Evolutionary conservation across 2,797 vertebrate genomes (phyloP).

Genomic region (Anguilla marmorata): DNA sequence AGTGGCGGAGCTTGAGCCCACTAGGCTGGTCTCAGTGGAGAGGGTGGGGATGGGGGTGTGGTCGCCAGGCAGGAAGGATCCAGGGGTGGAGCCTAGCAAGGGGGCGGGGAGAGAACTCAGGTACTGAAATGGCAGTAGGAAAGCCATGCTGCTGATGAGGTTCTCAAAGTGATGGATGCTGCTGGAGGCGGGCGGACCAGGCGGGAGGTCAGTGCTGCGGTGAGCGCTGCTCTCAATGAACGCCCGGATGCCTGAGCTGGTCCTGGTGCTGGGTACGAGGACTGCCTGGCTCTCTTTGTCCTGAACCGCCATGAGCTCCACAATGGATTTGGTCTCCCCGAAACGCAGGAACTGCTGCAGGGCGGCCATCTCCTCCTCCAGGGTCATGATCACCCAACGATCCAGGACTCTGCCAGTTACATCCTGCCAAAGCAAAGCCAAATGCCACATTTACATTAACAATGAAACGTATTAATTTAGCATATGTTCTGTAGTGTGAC

Average conservation of each 20-base stretch:
- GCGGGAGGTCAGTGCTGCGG: conserved; percentile 45
- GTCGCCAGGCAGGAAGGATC: conserved; percentile 70
- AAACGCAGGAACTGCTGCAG: conserved; percentile 83
- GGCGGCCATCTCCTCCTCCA: conserved; percentile 83
- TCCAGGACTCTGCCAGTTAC: conserved; percentile 82
- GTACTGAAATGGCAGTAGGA: conserved; percentile 54
- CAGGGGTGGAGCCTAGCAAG: conserved; percentile 29
- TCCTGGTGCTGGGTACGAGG: conserved; percentile 31
- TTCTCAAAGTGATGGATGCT: conserved; percentile 70
- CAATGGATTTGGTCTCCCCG: conserved; percentile 82
- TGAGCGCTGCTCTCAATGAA: conserved; percentile 71
- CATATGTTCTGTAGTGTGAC: not conserved
- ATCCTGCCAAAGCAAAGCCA: conserved; percentile 62
- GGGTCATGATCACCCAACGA: conserved; percentile 83
- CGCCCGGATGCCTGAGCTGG: conserved; percentile 66
- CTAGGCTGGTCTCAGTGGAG: conserved; percentile 60
- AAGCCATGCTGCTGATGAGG: conserved; percentile 63
- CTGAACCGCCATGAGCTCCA: conserved; percentile 80
- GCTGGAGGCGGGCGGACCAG: conserved; percentile 55
- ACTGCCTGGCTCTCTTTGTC: conserved; percentile 70
- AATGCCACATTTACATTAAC: not conserved
- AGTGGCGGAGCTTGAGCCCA: conserved; percentile 59
- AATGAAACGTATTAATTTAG: not conserved
- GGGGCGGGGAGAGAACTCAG: conserved; percentile 32
- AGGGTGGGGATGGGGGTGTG: conserved; percentile 33